phyloP scores from a whole-genome alignment of 2,113 vertebrate species.

The Eublepharis macularius region DNA sequence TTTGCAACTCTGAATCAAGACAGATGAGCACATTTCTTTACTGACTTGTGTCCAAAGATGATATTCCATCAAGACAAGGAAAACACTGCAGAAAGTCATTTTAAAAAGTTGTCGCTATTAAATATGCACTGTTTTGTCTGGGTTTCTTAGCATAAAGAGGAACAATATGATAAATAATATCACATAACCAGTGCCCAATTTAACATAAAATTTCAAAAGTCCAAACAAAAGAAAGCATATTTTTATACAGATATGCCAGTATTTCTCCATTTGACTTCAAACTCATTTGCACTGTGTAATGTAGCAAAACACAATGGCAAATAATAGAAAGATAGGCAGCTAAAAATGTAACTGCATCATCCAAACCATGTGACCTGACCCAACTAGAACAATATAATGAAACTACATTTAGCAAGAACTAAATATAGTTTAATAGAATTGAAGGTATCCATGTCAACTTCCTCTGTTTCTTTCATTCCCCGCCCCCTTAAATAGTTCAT shows the following conservation, averaged over 20 bases:
- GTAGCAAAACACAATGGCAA: conserved; percentile 46
- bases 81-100: conserved; percentile 60
- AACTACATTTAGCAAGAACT: conserved; percentile 64
- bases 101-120: conserved; percentile 61
- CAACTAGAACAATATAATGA: conserved; percentile 38
- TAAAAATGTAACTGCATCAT: conserved; percentile 8
- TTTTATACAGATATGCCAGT: not conserved
- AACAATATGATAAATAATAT: conserved; percentile 49
- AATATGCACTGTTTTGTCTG: conserved; percentile 57
- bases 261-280: conserved; percentile 22
- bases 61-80: conserved; percentile 68
- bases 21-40: conserved; percentile 67
- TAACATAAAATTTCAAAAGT: conserved; percentile 25
- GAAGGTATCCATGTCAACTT: conserved; percentile 57
- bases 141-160: conserved; percentile 56
- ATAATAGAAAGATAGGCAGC: conserved; percentile 22
- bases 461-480: conserved; percentile 35
- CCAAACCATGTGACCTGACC: conserved; percentile 55
- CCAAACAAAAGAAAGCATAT: not conserved
- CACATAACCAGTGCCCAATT: conserved; percentile 51
- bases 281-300: conserved; percentile 33
- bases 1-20: conserved; percentile 72
- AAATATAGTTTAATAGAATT: conserved; percentile 54
- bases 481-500: conserved; percentile 42
- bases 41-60: conserved; percentile 62